Percentiles rank a stretch among this genome's conserved stretches.
Conservation (phyloP, 37 sponge, comb jelly and placozoan species). For the Cladorhizidae sp. region DNA sequence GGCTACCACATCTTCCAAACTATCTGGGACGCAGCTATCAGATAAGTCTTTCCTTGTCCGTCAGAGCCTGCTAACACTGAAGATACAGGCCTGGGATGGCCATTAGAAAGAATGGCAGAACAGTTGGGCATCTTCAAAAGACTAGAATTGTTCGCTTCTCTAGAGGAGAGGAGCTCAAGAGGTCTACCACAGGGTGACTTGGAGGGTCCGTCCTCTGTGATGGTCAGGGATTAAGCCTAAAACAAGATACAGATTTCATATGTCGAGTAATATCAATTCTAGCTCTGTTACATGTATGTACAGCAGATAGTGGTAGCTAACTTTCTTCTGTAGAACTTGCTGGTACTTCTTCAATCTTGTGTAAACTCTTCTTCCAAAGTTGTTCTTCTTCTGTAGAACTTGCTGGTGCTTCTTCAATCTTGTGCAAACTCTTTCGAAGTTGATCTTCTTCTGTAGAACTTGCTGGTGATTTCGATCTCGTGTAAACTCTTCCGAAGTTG, state of each 20-base stretch:
- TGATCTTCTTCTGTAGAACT: no score
- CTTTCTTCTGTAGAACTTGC: no score
- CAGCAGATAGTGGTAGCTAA: background rate
- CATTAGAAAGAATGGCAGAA: background rate
- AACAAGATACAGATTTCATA: no score
- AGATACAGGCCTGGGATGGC: slow-evolving; percentile 38
- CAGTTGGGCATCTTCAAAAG: slow-evolving; percentile 29
- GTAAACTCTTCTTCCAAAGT: no score
- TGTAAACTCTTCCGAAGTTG: no score
- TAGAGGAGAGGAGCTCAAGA: slow-evolving; percentile 22
- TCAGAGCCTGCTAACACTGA: slow-evolving; percentile 14
- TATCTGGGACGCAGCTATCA: background rate
- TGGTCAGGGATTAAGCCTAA: slow-evolving; percentile 4
- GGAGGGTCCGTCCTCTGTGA: slow-evolving; percentile 17
- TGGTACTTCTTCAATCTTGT: no score
- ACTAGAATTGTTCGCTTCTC: slow-evolving; percentile 31
- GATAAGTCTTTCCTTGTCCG: slow-evolving; percentile 4
- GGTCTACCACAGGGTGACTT: slow-evolving; percentile 37
- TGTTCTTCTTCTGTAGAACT: no score
- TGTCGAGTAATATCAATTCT: background rate
- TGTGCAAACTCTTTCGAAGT: no score
- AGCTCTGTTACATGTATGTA: background rate
- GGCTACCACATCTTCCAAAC: no score
- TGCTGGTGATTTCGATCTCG: no score
- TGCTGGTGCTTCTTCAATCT: no score